Evolutionary conservation across 2,888 invertebrate genomes (phyloP), one percentile per base, ranked within the genome.

Genomic region (Gisinianus flammeolus): DNA sequence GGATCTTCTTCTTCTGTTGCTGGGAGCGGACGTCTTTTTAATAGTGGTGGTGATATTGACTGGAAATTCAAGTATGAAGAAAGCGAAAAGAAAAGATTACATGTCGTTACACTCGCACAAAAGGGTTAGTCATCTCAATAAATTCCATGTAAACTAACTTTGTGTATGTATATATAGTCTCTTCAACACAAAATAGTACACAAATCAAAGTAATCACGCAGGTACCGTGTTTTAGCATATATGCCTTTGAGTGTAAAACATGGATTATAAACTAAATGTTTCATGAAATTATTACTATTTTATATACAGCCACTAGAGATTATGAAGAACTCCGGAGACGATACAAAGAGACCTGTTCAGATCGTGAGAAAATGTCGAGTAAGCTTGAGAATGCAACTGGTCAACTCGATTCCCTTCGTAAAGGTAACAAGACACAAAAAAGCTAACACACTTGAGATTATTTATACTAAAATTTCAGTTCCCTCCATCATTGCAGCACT

Each of bases 61-160:
- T 93, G 92, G 92, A 92, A 91, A 88, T 88, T 87, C 81, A 91
- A 91, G 88, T 92, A 90, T 86, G 92, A 93, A 85, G 93, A 93
- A 66, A 89, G 91, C 6, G 93, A 93, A 86, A 89, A 90, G 85
- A 91, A 90, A 86, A 89, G 92, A 87, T 92, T 92, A 87, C 86
- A 89, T 69, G 87, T 92, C 84, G 89, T 92, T 72, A 89, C 91
- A 81, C 91, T 92, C 87, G 90, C 90, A 80, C 93, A 93, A 88
- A 91, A 91, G 89, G 90, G 93, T 93, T 87, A 89, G 71, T 31
- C 4, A 31, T 12, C 35, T 35, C 35, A 44, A 16, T 44, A 35
- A 35, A 35, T 35, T 35, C 16, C 16, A 44, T 44, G 52, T 44
- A 12, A 44, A 12, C 52, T 44, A 44, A 44, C 16, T 8, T 44